Evolutionary conservation across 92 coral and sea anemone genomes (phyloP).

Genomic region (Palythoa grandiflora): DNA sequence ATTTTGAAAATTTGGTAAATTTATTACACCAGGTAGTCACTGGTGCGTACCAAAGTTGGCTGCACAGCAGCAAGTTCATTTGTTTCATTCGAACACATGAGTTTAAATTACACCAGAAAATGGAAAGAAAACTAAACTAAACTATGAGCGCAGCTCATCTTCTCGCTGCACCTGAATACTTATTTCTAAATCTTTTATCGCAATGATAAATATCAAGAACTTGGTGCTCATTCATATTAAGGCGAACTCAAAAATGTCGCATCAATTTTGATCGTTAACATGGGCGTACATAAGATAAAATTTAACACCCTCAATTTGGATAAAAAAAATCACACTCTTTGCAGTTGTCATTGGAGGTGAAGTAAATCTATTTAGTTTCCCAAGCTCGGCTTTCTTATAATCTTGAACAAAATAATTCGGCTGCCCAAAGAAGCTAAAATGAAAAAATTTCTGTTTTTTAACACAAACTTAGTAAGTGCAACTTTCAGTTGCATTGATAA

Average conservation of each 20-base stretch:
- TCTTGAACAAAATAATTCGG: neutral
- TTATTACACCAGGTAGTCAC: neutral
- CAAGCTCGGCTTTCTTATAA: neutral
- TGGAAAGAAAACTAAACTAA: neutral
- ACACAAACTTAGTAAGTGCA: slow-evolving; percentile 10
- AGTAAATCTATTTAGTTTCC: neutral
- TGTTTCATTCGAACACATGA: neutral
- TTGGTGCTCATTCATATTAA: neutral
- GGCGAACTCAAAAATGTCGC: neutral
- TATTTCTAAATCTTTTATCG: no score
- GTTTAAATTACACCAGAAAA: slow-evolving; percentile 4
- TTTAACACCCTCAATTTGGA: neutral
- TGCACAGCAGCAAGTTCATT: slow-evolving; percentile 37
- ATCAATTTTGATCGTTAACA: neutral
- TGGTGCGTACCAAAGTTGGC: neutral
- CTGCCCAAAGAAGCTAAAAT: neutral
- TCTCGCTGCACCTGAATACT: no score
- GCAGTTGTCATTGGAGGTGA: neutral
- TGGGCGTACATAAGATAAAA: neutral
- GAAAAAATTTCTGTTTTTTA: neutral
- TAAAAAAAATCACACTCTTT: neutral
- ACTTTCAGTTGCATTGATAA: slow-evolving; percentile 31
- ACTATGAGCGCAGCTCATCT: slow-evolving; percentile 17
- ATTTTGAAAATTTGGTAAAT: neutral
- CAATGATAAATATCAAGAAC: neutral